Percentiles rank a stretch among this genome's conserved stretches.
phyloP scores from a whole-genome alignment of 2,888 invertebrate genomes.

The Meandrusa payeni region DNA sequence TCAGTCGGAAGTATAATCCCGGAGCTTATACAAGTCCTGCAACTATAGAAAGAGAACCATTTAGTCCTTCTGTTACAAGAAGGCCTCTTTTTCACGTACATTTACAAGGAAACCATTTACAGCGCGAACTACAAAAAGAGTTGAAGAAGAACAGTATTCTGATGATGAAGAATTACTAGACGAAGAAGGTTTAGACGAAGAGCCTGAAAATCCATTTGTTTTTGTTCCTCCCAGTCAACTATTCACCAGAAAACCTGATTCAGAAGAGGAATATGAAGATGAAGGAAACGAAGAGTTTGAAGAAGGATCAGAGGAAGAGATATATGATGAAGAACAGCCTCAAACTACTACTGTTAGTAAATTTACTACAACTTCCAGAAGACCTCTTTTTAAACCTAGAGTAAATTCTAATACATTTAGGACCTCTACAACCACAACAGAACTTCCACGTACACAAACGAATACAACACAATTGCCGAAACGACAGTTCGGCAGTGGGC shows the following conservation, averaged over 20 bases:
- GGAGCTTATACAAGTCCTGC: constrained; percentile 72
- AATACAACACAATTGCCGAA: constrained; percentile 54
- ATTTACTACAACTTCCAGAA: constrained; percentile 50
- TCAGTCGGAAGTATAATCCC: constrained; percentile 71
- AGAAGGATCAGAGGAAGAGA: constrained; percentile 42
- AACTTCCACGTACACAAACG: constrained; percentile 4
- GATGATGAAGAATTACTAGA: constrained; percentile 55
- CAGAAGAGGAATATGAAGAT: constrained; percentile 42
- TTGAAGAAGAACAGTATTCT: constrained; percentile 60
- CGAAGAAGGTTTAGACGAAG: constrained; percentile 47
- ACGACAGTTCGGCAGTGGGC: constrained; percentile 37
- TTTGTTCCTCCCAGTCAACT: constrained; percentile 68
- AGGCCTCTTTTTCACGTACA: constrained; percentile 58
- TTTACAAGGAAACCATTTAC: constrained; percentile 66
- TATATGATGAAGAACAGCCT: constrained; percentile 41
- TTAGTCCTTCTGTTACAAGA: constrained; percentile 50
- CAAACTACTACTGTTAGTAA: constrained; percentile 28
- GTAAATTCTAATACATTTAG: constrained; percentile 70
- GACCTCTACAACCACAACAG: constrained; percentile 55
- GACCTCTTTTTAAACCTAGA: constrained; percentile 57
- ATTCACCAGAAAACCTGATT: constrained; percentile 61
- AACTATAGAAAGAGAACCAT: constrained; percentile 52
- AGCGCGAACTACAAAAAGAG: constrained; percentile 61
- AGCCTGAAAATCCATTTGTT: constrained; percentile 62
- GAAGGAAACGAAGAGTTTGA: constrained; percentile 36